phyloP scores from a whole-genome alignment of 2,888 invertebrate species.

The Petrophora chlorosata region DNA sequence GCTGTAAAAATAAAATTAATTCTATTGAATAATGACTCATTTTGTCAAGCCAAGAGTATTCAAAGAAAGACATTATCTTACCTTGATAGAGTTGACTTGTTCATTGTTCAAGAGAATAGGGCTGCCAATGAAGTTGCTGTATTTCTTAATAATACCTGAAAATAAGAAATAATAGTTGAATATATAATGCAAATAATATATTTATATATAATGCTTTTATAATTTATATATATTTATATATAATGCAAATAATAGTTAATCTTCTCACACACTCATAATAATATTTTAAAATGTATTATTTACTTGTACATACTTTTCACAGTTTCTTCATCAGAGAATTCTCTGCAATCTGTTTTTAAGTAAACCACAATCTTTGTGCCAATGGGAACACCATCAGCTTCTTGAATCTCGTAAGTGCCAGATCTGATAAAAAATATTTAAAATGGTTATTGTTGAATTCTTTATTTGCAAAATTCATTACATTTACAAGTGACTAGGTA shows the following conservation, averaged over 20 bases:
- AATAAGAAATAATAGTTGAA: slow-evolving; percentile 20
- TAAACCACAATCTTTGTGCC: slow-evolving; percentile 97
- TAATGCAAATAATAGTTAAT: too few relatives aligned
- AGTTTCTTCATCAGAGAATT: slow-evolving; percentile 93
- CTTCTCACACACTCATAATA: not conserved
- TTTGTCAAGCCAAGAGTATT: not conserved
- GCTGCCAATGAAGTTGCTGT: slow-evolving; percentile 98
- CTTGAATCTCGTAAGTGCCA: slow-evolving; percentile 94
- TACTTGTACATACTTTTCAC: slow-evolving; percentile 85
- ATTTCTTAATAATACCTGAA: slow-evolving; percentile 94
- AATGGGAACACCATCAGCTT: slow-evolving; percentile 91
- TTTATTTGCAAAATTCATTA: too few relatives aligned
- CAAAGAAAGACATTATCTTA: slow-evolving; percentile 48
- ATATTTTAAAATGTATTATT: not conserved
- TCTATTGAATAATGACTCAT: not conserved
- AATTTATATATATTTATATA: too few relatives aligned
- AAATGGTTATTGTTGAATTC: too few relatives aligned
- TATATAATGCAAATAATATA: too few relatives aligned
- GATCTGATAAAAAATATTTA: slow-evolving; percentile 79
- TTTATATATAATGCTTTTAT: too few relatives aligned
- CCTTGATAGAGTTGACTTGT: slow-evolving; percentile 93
- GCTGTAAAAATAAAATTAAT: slow-evolving; percentile 75
- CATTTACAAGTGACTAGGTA: too few relatives aligned
- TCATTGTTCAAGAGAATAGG: slow-evolving; percentile 96
- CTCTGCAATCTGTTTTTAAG: slow-evolving; percentile 93